Base-by-base conservation (phyloP, 2,888 invertebrate genomes). In the Chrysolina americana region DNA sequence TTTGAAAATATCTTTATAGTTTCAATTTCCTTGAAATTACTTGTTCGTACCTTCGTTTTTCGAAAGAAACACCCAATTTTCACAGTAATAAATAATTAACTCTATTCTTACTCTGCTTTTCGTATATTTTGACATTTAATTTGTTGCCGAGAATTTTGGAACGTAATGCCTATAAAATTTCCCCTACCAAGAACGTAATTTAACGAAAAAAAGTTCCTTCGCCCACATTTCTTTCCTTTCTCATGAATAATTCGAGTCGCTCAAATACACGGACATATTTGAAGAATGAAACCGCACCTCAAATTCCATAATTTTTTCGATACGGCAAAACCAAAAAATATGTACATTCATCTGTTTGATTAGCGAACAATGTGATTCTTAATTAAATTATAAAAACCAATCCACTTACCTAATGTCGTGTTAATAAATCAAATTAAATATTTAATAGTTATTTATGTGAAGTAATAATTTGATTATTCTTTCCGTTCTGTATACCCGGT, bases 341-440 rank as follows among this genome's bases (percentile, higher is more conserved):
- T 28, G 47, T 64, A 41, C 19, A 56, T 53, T 56, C 63, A 63
- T 68, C 50, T 13, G 62, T 28, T 75, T 69, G 69, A 75, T 75
- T 71, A 75, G 65, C 41, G 71, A 41, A 62, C 48, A 66, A 48
- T 74, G 74, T 73, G 72, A 71, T 78, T 73, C 71, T 77, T 79
- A 79, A 79, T 79, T 79, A 79, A 78, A 79, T 79, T 78, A 79
- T 78, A 77, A 75, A 79, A 78, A 76, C 79, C 78, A 79, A 79
- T 79, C 77, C 79, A 79, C 79, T 79, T 78, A 78, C 71, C 78
- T 76, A 79, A 79, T 77, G 75, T 74, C 78, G 78, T 75, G 78
- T 73, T 76, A 78, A 78, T 78, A 78, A 78, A 78, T 78, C 78
- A 78, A 75, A 78, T 78, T 78, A 77, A 78, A 78, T 78, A 78